These are phyloP conservation scores for Catharus minimus DNA, from an alignment of 2,113 vertebrate species.

Conservation along the genomic window DNA sequence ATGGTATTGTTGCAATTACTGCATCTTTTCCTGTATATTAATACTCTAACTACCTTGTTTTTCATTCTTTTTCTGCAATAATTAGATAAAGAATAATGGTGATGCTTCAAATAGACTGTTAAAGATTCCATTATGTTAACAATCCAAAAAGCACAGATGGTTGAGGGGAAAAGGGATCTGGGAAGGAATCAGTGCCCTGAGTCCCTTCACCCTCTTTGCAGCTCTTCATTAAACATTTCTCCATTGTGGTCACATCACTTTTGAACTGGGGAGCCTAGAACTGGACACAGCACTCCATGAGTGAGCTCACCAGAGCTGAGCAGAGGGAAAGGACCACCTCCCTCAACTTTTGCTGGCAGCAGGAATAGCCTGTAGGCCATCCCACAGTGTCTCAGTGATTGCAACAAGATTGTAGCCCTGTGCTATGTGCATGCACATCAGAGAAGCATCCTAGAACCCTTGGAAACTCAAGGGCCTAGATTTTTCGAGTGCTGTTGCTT, in stretches of 20 bases:
- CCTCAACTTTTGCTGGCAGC: fast-evolving
- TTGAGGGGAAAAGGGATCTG: background rate
- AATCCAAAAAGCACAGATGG: background rate
- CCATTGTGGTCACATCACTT: background rate
- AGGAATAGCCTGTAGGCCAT: background rate
- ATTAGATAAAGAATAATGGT: background rate
- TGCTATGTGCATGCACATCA: background rate
- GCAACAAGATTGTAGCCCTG: background rate
- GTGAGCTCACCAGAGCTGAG: background rate
- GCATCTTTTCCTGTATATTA: background rate
- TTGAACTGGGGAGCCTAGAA: background rate
- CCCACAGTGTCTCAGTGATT: fast-evolving
- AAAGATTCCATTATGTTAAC: background rate
- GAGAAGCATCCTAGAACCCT: background rate
- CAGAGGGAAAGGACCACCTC: background rate
- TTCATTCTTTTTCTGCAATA: background rate
- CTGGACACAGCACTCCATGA: background rate
- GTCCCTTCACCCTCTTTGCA: background rate
- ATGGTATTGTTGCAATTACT: background rate
- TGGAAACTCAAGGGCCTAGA: background rate
- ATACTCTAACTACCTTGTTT: background rate
- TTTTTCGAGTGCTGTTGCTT: background rate
- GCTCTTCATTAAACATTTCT: background rate
- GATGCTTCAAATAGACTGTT: background rate
- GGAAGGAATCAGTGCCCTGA: background rate